A percentile compares a stretch with the other conserved stretches of the same genome.
phyloP scores from a whole-genome alignment of 2,113 vertebrate genomes.

The Oophaga pumilio region DNA sequence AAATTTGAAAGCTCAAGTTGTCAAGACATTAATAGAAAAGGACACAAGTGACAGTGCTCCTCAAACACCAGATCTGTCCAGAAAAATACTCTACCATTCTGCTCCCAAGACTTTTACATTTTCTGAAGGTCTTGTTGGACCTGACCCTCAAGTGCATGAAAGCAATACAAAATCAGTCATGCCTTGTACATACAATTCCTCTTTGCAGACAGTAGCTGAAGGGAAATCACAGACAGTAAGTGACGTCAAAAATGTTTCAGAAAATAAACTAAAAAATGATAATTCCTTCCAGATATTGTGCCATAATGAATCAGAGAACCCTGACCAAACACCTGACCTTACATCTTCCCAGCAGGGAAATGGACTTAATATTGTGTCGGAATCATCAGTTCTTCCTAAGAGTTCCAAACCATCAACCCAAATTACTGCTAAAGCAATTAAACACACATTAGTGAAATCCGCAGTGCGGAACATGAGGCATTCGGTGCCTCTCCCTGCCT shows the following conservation, averaged over 20 bases:
- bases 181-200: neutral
- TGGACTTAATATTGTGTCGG: neutral
- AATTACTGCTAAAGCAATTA: conserved; percentile 1
- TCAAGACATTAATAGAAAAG: neutral
- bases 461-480: neutral
- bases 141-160: neutral
- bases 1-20: neutral
- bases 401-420: conserved; percentile 7
- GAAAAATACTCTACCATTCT: neutral
- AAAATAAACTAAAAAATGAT: neutral
- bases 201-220: neutral
- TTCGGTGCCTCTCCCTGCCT: neutral
- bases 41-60: neutral
- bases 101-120: neutral
- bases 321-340: neutral
- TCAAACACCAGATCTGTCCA: neutral
- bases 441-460: conserved; percentile 11
- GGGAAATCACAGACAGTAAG: neutral
- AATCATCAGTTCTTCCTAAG: neutral
- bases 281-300: neutral
- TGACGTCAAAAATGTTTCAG: neutral
- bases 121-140: neutral
- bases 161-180: neutral
- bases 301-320: neutral
- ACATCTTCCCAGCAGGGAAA: neutral